Conservation (phyloP, 2,888 invertebrate species). For the Osedax fenrisi region DNA sequence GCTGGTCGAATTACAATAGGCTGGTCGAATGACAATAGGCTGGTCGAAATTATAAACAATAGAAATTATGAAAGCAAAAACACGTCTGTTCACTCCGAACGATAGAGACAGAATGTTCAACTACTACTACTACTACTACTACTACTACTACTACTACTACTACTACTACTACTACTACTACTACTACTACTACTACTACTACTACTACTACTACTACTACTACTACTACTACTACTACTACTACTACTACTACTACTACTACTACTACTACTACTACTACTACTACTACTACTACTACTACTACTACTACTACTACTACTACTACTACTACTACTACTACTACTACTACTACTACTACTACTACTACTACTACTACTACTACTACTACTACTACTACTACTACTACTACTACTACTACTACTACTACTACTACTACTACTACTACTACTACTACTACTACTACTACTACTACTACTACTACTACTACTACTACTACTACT, state of each 20-base stretch:
- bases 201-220: not conserved
- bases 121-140: slow-evolving; percentile 5
- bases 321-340: slow-evolving; percentile 28
- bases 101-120: too few relatives aligned
- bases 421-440: slow-evolving; percentile 16
- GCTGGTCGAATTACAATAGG: too few relatives aligned
- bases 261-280: slow-evolving; percentile 24
- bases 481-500: slow-evolving; percentile 9
- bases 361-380: slow-evolving; percentile 27
- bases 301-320: slow-evolving; percentile 26
- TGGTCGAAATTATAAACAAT: too few relatives aligned
- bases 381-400: slow-evolving; percentile 23
- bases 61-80: too few relatives aligned
- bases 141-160: slow-evolving; percentile 16
- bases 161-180: slow-evolving; percentile 16
- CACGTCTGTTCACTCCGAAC: too few relatives aligned
- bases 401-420: slow-evolving; percentile 20
- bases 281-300: slow-evolving; percentile 22
- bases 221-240: slow-evolving; percentile 14
- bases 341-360: slow-evolving; percentile 28
- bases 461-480: slow-evolving; percentile 11
- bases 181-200: slow-evolving; percentile 9
- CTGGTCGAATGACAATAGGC: too few relatives aligned
- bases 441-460: not conserved
- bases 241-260: slow-evolving; percentile 1